phyloP scores from a whole-genome alignment of 2,113 vertebrate species.

The Hyla sarda region DNA sequence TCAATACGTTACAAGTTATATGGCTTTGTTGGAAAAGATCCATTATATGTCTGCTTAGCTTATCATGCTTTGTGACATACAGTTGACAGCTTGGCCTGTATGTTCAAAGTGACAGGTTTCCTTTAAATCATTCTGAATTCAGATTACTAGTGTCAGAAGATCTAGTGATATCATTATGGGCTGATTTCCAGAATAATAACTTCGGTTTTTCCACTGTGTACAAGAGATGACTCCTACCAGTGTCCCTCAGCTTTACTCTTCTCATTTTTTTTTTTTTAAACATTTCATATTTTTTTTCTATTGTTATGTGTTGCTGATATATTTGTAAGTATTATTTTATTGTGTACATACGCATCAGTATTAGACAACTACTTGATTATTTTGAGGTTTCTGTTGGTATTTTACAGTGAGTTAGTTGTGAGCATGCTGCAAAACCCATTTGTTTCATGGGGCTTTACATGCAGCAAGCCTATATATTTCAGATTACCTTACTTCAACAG shows the following conservation, averaged over 20 bases:
- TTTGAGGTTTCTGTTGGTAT: slow-evolving; percentile 64
- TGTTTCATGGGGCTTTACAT: not conserved
- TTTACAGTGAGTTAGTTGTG: slow-evolving; percentile 46
- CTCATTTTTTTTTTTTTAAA: slow-evolving; percentile 64
- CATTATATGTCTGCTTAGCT: no score
- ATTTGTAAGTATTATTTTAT: slow-evolving; percentile 79
- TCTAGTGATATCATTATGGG: not conserved
- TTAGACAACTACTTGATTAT: slow-evolving; percentile 73
- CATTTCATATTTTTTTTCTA: slow-evolving; percentile 65
- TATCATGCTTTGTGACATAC: no score
- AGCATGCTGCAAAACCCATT: slow-evolving; percentile 37
- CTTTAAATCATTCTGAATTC: not conserved
- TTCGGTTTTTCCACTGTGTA: not conserved
- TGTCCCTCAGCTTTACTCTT: slow-evolving; percentile 50
- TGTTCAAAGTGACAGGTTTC: not conserved
- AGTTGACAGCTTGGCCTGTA: no score
- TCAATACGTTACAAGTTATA: no score
- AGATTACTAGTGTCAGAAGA: not conserved
- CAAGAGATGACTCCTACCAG: not conserved
- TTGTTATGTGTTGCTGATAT: slow-evolving; percentile 69
- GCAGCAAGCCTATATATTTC: not conserved
- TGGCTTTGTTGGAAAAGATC: no score
- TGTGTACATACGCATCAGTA: slow-evolving; percentile 82
- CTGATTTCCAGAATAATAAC: not conserved
- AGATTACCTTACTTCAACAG: not conserved